Evolutionary conservation across 2,797 vertebrate genomes (phyloP).

Genomic region (Schizopygopsis pylzovi): DNA sequence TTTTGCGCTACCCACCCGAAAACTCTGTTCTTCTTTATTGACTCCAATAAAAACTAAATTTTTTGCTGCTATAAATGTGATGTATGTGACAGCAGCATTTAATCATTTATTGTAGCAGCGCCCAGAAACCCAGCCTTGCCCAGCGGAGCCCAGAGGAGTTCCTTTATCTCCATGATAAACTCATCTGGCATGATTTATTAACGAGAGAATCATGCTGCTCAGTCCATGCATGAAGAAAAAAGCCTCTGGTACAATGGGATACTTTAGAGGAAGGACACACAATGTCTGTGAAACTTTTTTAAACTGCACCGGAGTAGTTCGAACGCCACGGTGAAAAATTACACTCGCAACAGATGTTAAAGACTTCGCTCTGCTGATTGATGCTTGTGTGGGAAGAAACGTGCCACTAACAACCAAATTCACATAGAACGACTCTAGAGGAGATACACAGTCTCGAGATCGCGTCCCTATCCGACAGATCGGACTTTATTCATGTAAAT

Average conservation of each 20-base stretch:
- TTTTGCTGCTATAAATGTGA: conserved; percentile 80
- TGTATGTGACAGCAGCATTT: conserved; percentile 83
- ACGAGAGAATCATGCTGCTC: conserved; percentile 79
- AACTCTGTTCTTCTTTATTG: conserved; percentile 73
- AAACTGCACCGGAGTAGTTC: conserved; percentile 24
- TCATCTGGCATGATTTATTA: conserved; percentile 89
- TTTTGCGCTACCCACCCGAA: conserved; percentile 64
- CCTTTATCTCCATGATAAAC: conserved; percentile 86
- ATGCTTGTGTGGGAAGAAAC: not conserved
- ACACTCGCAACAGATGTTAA: conserved; percentile 21
- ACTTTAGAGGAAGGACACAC: conserved; percentile 62
- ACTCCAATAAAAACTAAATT: conserved; percentile 76
- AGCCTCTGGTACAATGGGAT: conserved; percentile 57
- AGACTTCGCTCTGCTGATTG: not conserved
- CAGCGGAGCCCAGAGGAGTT: conserved; percentile 80
- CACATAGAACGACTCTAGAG: not conserved
- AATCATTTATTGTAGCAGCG: conserved; percentile 81
- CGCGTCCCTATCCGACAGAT: not conserved
- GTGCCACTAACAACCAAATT: not conserved
- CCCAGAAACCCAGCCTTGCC: conserved; percentile 80
- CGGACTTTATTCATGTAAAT: conserved; percentile 46
- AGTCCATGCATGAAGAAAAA: conserved; percentile 59
- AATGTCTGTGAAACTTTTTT: conserved; percentile 57
- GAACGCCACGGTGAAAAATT: not conserved
- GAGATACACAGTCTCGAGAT: not conserved